Percentiles rank a stretch among this genome's conserved stretches.
phyloP scores from a whole-genome alignment of 2,888 invertebrate genomes.

The Pachliopta kotzebuea region DNA sequence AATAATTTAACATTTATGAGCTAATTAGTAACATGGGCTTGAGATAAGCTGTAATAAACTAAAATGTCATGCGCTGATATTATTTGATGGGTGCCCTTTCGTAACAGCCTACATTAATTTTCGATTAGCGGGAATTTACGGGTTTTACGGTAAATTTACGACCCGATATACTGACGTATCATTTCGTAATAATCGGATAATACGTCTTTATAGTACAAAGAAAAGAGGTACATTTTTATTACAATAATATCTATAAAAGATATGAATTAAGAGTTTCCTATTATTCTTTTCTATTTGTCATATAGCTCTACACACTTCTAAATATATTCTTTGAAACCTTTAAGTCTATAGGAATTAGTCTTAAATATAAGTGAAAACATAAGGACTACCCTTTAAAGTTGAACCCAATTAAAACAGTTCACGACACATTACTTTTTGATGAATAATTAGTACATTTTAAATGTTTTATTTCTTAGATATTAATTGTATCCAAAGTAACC shows the following conservation, averaged over 20 bases:
- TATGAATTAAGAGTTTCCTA: neutral
- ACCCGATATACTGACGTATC: constrained; percentile 19
- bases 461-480: too few relatives aligned
- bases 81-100: constrained; percentile 70
- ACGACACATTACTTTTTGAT: neutral
- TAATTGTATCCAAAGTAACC: neutral
- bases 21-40: constrained; percentile 7
- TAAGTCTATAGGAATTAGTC: too few relatives aligned
- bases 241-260: neutral
- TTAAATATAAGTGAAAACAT: too few relatives aligned
- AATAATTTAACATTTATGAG: constrained; percentile 1
- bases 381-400: too few relatives aligned
- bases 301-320: too few relatives aligned
- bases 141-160: constrained; percentile 28
- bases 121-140: constrained; percentile 70
- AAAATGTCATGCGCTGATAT: constrained; percentile 63
- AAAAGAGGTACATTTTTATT: constrained; percentile 5
- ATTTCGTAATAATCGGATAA: constrained; percentile 20
- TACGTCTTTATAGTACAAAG: constrained; percentile 8
- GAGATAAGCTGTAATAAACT: constrained; percentile 33
- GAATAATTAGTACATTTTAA: neutral
- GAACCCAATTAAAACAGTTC: too few relatives aligned
- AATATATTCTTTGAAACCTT: too few relatives aligned
- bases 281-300: neutral
- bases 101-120: constrained; percentile 74